phyloP scores from a whole-genome alignment of 2,888 invertebrate species.

The Meandrusa payeni region DNA sequence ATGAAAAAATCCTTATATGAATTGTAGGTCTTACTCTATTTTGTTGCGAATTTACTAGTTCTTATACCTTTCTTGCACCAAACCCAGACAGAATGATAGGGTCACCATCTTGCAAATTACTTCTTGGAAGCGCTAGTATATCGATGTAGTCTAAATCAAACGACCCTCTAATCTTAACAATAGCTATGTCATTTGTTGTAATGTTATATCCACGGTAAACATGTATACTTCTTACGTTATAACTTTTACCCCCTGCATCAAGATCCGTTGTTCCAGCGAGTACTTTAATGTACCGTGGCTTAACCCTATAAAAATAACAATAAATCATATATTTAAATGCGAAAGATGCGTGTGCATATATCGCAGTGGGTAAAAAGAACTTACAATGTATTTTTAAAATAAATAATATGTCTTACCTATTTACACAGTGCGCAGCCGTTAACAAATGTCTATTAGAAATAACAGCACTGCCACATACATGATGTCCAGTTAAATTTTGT shows the following conservation, averaged over 20 bases:
- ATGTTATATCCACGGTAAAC: conserved; percentile 48
- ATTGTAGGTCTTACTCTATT: not conserved
- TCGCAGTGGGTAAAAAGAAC: too few species aligned
- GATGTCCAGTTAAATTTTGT: conserved; percentile 58
- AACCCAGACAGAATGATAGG: conserved; percentile 56
- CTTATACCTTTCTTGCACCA: conserved; percentile 49
- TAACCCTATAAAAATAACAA: conserved; percentile 45
- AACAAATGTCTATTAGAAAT: conserved; percentile 53
- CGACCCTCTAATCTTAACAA: conserved; percentile 45
- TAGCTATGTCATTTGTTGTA: conserved; percentile 57
- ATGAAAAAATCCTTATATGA: conserved; percentile 8
- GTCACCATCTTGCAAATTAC: conserved; percentile 49
- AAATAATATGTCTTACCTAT: conserved; percentile 50
- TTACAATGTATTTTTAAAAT: too few species aligned
- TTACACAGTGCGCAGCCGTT: conserved; percentile 69
- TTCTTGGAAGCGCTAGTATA: conserved; percentile 39
- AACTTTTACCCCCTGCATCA: conserved; percentile 44
- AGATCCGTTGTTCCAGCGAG: conserved; percentile 61
- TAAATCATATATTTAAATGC: not conserved
- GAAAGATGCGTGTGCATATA: too few species aligned
- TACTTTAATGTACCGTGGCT: conserved; percentile 50
- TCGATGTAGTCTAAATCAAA: conserved; percentile 46
- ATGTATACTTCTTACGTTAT: conserved; percentile 43
- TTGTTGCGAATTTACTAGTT: not conserved
- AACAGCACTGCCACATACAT: conserved; percentile 68